These are phyloP conservation scores for Thalassoma bifasciatum DNA, from an alignment of 2,113 vertebrate species.

Conservation along the genomic window DNA sequence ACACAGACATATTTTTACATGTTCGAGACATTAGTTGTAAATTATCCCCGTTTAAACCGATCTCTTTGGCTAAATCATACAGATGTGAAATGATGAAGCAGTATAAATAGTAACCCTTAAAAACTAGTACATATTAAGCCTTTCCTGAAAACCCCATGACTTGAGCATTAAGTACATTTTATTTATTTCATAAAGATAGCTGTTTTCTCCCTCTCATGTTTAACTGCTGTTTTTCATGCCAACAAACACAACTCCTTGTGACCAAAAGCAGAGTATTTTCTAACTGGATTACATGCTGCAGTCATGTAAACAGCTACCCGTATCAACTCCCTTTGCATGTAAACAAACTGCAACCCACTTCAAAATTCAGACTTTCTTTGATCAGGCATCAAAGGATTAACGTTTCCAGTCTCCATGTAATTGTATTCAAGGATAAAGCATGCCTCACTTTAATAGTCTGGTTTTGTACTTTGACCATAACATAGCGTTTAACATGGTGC, in stretches of 20 bases:
- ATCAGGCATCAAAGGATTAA: constrained; percentile 72
- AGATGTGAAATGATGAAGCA: background rate
- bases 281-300: constrained; percentile 63
- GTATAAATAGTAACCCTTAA: background rate
- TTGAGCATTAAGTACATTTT: background rate
- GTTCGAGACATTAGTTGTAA: background rate
- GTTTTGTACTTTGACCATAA: constrained; percentile 37
- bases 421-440: constrained; percentile 53
- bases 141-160: background rate
- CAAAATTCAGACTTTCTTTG: constrained; percentile 66
- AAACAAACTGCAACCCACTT: constrained; percentile 51
- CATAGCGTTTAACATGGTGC: constrained; percentile 26
- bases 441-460: constrained; percentile 43
- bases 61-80: background rate
- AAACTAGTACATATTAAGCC: background rate
- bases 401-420: constrained; percentile 51
- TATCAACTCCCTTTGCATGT: constrained; percentile 47
- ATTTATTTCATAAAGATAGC: background rate
- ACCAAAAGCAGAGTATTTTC: constrained; percentile 8
- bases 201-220: background rate
- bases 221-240: constrained; percentile 3
- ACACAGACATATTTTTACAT: background rate
- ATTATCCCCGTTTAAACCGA: background rate
- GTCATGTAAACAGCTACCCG: constrained; percentile 63
- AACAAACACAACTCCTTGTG: constrained; percentile 4